These are phyloP conservation scores for Lycopodina hypogea DNA, from an alignment of 37 sponge, comb jelly and placozoan species.

Conservation along the genomic window DNA sequence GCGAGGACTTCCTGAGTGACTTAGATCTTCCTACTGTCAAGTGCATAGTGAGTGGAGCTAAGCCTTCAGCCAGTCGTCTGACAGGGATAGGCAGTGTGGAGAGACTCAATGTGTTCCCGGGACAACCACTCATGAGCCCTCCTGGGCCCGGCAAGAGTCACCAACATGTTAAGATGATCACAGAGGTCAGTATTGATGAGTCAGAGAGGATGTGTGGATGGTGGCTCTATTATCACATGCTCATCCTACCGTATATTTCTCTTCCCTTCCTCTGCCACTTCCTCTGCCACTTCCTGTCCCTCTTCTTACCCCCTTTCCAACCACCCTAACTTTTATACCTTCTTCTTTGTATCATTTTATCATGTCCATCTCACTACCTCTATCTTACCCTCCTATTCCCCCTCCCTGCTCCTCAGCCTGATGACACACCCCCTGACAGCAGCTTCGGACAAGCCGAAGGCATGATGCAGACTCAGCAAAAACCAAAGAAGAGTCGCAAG, in stretches of 20 bases:
- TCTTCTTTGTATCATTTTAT: too few species aligned
- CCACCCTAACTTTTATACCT: too few species aligned
- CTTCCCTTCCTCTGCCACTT: not conserved
- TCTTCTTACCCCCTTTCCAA: too few species aligned
- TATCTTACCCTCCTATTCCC: not conserved
- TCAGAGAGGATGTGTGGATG: too few species aligned
- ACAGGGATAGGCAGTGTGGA: slow-evolving; percentile 16
- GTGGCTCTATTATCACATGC: too few species aligned
- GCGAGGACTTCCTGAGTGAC: slow-evolving; percentile 62
- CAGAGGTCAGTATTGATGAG: slow-evolving; percentile 27
- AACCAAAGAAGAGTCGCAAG: not conserved
- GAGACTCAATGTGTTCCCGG: not conserved
- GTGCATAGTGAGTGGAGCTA: slow-evolving; percentile 40
- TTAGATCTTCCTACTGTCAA: slow-evolving; percentile 35
- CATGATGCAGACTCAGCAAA: slow-evolving; percentile 1
- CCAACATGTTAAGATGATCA: slow-evolving; percentile 27
- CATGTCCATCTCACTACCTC: not conserved
- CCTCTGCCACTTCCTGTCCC: not conserved
- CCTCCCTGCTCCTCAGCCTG: not conserved
- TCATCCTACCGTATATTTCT: too few species aligned
- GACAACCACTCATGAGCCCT: not conserved
- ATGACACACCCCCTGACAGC: slow-evolving; percentile 1
- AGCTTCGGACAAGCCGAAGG: slow-evolving; percentile 16
- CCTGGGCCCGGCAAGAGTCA: not conserved
- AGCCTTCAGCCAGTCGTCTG: slow-evolving; percentile 12